Conservation (phyloP, 2,113 vertebrate genomes). For the Pachyramphus minor region DNA sequence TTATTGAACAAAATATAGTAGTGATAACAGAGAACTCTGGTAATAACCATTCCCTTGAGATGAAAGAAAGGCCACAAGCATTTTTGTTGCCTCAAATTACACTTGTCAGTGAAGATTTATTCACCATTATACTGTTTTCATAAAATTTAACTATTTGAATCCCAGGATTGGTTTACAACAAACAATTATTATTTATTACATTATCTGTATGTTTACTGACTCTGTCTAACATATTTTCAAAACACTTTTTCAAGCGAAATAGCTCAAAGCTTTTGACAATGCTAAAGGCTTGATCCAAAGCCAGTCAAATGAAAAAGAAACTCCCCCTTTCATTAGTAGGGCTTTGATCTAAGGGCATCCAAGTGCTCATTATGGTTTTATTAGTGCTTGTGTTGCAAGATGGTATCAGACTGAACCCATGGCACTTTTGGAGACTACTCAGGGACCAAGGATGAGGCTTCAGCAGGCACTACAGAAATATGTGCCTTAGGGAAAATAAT, state of each 20-base stretch:
- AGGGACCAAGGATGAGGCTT: neutral
- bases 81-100: neutral
- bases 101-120: neutral
- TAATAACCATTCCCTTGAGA: neutral
- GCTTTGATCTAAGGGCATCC: neutral
- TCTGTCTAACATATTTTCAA: neutral
- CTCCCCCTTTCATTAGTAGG: neutral
- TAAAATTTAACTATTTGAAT: neutral
- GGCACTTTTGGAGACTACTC: neutral
- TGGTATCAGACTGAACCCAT: neutral
- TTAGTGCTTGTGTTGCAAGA: neutral
- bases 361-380: neutral
- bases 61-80: neutral
- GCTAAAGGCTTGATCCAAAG: neutral
- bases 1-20: neutral
- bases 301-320: neutral
- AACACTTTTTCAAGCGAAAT: neutral
- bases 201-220: neutral
- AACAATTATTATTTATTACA: neutral
- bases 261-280: neutral
- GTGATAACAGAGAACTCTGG: neutral
- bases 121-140: neutral
- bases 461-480: neutral
- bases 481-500: neutral
- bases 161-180: neutral